phyloP scores from a whole-genome alignment of 2,113 vertebrate species.

The Rattus rattus region DNA sequence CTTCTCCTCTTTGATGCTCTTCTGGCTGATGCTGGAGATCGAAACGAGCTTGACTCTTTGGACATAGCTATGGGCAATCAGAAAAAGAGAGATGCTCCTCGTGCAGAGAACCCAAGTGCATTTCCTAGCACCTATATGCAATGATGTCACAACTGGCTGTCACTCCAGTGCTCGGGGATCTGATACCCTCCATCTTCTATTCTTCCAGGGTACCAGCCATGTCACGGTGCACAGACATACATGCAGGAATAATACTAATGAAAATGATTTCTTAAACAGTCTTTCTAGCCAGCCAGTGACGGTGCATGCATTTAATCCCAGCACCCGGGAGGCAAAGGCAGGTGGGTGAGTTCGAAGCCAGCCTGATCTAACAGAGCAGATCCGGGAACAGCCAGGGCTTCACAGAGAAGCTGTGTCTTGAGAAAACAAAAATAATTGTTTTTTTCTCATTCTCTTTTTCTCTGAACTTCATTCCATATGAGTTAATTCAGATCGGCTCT shows the following conservation, averaged over 20 bases:
- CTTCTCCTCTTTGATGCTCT: neutral
- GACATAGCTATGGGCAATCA: neutral
- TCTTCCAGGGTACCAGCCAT: too few species aligned
- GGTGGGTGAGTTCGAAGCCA: neutral
- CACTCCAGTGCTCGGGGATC: neutral
- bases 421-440: neutral
- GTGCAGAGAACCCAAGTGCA: neutral
- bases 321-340: neutral
- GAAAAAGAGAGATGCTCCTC: neutral
- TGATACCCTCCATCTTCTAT: too few species aligned
- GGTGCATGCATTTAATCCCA: neutral
- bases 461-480: neutral
- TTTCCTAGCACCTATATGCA: neutral
- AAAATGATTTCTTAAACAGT: neutral
- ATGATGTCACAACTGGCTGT: neutral
- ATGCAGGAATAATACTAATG: neutral
- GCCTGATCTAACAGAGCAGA: neutral
- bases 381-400: neutral
- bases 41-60: neutral
- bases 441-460: neutral
- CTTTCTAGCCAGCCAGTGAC: neutral
- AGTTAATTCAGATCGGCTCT: neutral
- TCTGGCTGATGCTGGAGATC: neutral
- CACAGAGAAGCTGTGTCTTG: neutral
- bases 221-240: neutral